Base-by-base conservation (phyloP, 2,797 vertebrate genomes). In the Danio tinwini region DNA sequence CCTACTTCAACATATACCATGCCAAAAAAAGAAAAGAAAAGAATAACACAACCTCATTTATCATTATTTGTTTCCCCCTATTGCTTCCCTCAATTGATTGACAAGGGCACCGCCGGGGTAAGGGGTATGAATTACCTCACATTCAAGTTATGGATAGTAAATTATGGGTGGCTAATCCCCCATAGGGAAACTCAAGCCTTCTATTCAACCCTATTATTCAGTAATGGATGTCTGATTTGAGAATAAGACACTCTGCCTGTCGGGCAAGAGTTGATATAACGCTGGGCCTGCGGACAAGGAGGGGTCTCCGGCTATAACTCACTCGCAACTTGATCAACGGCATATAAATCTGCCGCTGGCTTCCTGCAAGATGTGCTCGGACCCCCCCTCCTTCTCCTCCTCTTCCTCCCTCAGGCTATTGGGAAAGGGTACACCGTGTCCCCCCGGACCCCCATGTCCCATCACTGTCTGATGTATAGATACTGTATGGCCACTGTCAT, bases 181-280 rank as follows among this genome's bases (percentile, higher is more conserved):
- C 93, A 92, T 94, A 96, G 97, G 96, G 96, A 97, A 97, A 98
- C 97, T 94, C 94, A 96, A 97, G 94, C 95, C 94, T 95, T 96
- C 92, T 93, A 95, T 95, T 95, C 95, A 91, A 93, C 93, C 87
- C 96, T 96, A 98, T 98, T 97, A 96, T 95, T 96, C 94, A 95
- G 96, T 97, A 98, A 98, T 98, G 96, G 96, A 95, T 95, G 96
- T 95, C 95, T 96, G 95, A 97, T 96, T 95, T 94, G 95, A 94
- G 95, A 95, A 94, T 95, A 94, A 94, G 92, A 94, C 93, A 93
- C 93, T 92, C 91, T 87, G 89, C 90, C 93, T 96, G 95, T 97
- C 96, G 96, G 89, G 89, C 93, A 93, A 92, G 93, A 91, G 93
- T 94, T 98, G 95, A 98, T 97, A 95, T 96, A 97, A 91, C 90